Conservation (phyloP, 2,113 vertebrate genomes). For the Pristiophorus japonicus region DNA sequence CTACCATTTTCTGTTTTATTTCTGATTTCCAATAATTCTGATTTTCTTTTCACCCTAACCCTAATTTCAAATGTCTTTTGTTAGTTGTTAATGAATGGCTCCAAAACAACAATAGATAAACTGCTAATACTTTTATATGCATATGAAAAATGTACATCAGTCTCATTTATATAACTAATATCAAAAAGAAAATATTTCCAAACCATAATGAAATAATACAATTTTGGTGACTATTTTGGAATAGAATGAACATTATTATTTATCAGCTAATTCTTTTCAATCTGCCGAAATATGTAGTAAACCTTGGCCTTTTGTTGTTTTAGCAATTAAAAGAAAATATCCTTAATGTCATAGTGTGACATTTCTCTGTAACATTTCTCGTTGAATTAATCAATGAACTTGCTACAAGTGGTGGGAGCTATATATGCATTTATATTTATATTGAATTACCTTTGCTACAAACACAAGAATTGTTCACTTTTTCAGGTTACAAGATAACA, state of each 20-base stretch:
- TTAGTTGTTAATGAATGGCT: not conserved
- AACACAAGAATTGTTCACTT: not conserved
- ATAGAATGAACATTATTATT: not conserved
- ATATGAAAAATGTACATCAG: not conserved
- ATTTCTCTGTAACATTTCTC: not conserved
- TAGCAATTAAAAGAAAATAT: not conserved
- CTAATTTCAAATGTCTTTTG: not conserved
- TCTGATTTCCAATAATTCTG: not conserved
- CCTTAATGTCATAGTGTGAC: not conserved
- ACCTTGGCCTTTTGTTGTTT: not conserved
- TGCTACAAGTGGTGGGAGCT: too few species aligned
- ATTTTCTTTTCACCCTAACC: not conserved
- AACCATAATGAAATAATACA: not conserved
- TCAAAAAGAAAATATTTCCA: not conserved
- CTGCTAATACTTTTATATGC: not conserved
- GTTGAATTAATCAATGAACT: not conserved
- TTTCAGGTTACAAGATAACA: not conserved
- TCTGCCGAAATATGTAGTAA: not conserved
- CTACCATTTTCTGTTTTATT: not conserved
- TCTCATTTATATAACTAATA: not conserved
- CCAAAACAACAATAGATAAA: not conserved
- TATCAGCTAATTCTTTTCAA: not conserved
- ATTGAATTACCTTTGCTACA: not conserved
- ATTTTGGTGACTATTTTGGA: not conserved
- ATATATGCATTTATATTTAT: not conserved